A percentile compares a stretch with the other conserved stretches of the same genome.
These are phyloP conservation scores for Yponomeuta sedellus DNA, from an alignment of 2,888 invertebrate genomes.

Conservation along the genomic window DNA sequence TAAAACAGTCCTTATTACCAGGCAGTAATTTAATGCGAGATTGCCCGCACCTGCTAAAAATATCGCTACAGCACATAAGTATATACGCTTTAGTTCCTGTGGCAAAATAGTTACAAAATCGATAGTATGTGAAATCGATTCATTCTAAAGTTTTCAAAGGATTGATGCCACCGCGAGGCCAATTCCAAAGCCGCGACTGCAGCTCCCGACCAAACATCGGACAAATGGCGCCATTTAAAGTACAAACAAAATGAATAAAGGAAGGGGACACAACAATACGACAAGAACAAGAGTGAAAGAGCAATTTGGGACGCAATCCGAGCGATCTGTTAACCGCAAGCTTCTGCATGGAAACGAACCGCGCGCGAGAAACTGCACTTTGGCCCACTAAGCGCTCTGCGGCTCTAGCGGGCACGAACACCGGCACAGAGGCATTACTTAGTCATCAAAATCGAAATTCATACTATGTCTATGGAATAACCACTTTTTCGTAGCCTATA, in stretches of 20 bases:
- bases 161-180: not conserved
- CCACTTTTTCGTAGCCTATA: too few relatives aligned
- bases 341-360: slow-evolving; percentile 40
- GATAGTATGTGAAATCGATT: not conserved
- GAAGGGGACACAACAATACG: slow-evolving; percentile 3
- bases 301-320: slow-evolving; percentile 27
- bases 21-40: not conserved
- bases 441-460: too few relatives aligned
- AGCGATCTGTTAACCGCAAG: slow-evolving; percentile 38
- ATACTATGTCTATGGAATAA: too few relatives aligned
- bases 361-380: slow-evolving; percentile 36
- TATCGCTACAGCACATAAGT: too few relatives aligned
- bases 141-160: not conserved
- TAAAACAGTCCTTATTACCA: not conserved
- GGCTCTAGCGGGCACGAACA: not conserved
- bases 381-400: slow-evolving; percentile 17
- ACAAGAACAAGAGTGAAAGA: slow-evolving; percentile 17
- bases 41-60: not conserved
- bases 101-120: too few relatives aligned
- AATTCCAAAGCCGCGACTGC: not conserved
- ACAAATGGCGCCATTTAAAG: slow-evolving; percentile 1
- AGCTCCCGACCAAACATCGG: not conserved
- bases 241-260: slow-evolving; percentile 1
- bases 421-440: too few relatives aligned
- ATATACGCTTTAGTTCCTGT: too few relatives aligned